Conservation (phyloP, 2,113 vertebrate species). For the Alosa alosa region DNA sequence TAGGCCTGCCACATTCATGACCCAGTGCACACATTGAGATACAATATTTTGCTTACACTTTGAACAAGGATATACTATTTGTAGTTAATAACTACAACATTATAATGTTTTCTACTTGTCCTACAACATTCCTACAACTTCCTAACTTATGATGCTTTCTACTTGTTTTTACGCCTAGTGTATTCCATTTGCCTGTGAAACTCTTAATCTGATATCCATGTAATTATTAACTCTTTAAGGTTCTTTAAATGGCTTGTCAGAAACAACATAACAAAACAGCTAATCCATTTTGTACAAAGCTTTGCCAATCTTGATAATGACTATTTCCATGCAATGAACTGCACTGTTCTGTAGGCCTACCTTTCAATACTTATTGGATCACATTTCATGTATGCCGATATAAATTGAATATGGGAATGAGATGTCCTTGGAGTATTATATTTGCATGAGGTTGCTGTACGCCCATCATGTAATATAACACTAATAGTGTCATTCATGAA, state of each 20-base stretch:
- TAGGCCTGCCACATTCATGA: too few relatives aligned
- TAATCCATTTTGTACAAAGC: background rate
- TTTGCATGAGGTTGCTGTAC: background rate
- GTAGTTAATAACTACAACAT: too few relatives aligned
- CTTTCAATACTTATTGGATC: background rate
- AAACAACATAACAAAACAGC: background rate
- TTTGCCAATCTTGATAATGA: background rate
- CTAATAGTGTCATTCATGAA: background rate
- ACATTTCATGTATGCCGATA: background rate
- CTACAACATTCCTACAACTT: too few relatives aligned
- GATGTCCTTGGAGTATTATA: background rate
- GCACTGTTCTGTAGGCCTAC: background rate
- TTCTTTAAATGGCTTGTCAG: background rate
- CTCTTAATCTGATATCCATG: too few relatives aligned
- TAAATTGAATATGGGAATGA: background rate
- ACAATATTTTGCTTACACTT: too few relatives aligned
- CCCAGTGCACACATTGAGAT: too few relatives aligned
- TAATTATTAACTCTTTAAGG: background rate
- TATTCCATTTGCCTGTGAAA: background rate
- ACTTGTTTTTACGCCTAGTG: too few relatives aligned
- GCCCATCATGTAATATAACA: background rate
- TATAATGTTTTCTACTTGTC: too few relatives aligned
- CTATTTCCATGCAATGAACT: background rate
- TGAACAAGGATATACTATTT: too few relatives aligned
- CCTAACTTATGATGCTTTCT: too few relatives aligned